These are phyloP conservation scores for Drosophila dives DNA, from an alignment of 2,888 invertebrate genomes.

Conservation along the genomic window DNA sequence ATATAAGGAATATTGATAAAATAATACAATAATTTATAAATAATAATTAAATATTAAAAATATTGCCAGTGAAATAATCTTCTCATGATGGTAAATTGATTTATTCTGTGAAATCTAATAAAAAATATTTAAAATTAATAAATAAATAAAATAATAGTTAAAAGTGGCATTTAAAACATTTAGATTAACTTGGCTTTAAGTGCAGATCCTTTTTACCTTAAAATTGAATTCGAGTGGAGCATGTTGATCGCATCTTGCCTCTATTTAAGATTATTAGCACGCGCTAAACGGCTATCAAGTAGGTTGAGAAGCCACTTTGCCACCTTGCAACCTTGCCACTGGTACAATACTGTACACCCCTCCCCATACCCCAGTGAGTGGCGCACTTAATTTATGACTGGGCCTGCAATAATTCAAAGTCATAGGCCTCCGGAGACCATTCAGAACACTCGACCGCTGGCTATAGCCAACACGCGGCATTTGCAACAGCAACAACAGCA, in stretches of 20 bases:
- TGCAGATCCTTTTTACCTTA: background rate
- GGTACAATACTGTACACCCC: background rate
- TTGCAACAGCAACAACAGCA: conserved; percentile 26
- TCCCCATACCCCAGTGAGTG: conserved; percentile 7
- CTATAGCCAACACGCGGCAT: conserved; percentile 29
- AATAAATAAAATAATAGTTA: background rate
- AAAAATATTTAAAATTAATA: too few relatives aligned
- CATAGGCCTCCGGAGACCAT: conserved; percentile 80
- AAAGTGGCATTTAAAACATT: background rate
- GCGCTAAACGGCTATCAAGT: conserved; percentile 48
- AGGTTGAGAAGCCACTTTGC: conserved; percentile 11
- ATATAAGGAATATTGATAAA: too few relatives aligned
- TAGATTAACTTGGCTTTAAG: background rate
- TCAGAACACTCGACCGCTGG: conserved; percentile 64
- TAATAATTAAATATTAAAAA: too few relatives aligned
- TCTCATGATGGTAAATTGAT: background rate
- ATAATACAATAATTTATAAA: too few relatives aligned
- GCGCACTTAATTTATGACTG: conserved; percentile 75
- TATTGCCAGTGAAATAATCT: background rate
- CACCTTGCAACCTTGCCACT: conserved; percentile 1
- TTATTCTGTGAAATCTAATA: background rate
- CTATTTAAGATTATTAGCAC: conserved; percentile 39
- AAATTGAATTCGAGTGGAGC: background rate
- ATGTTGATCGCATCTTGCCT: conserved; percentile 9
- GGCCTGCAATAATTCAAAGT: conserved; percentile 80